Evolutionary conservation across 2,888 invertebrate genomes (phyloP).

Genomic region (Dyspetes luteomarginatus): DNA sequence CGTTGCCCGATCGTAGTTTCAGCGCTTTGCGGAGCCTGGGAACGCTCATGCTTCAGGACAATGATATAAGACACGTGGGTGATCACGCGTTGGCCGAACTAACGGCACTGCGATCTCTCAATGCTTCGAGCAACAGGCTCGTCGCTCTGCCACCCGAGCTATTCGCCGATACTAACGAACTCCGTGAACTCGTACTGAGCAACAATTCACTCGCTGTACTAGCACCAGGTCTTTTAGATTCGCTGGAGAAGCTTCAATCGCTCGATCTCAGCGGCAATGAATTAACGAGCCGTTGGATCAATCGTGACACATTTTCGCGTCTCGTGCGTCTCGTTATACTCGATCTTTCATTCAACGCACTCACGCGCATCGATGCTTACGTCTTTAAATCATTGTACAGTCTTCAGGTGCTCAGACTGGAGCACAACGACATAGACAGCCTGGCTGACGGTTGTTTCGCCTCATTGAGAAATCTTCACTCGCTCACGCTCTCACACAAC

Average conservation of each 20-base stretch:
- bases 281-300: slow-evolving; percentile 91
- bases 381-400: slow-evolving; percentile 90
- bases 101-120: slow-evolving; percentile 88
- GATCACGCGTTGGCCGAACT: slow-evolving; percentile 91
- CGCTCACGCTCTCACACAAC: slow-evolving; percentile 90
- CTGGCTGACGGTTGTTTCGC: slow-evolving; percentile 90
- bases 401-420: slow-evolving; percentile 90
- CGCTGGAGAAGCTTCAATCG: slow-evolving; percentile 89
- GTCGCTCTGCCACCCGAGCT: slow-evolving; percentile 91
- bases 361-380: slow-evolving; percentile 89
- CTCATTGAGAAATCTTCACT: slow-evolving; percentile 90
- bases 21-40: slow-evolving; percentile 89
- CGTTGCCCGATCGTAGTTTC: slow-evolving; percentile 89
- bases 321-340: slow-evolving; percentile 90
- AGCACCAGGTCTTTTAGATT: slow-evolving; percentile 90
- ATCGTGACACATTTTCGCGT: slow-evolving; percentile 90
- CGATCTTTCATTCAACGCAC: slow-evolving; percentile 89
- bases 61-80: slow-evolving; percentile 89
- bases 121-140: slow-evolving; percentile 91
- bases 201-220: slow-evolving; percentile 91
- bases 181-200: slow-evolving; percentile 89
- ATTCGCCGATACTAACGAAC: slow-evolving; percentile 89
- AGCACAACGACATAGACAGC: slow-evolving; percentile 88
- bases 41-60: slow-evolving; percentile 90
- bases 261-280: slow-evolving; percentile 90